These are phyloP conservation scores for Neogale vison DNA, from an alignment of 2,113 vertebrate genomes.

Conservation along the genomic window DNA sequence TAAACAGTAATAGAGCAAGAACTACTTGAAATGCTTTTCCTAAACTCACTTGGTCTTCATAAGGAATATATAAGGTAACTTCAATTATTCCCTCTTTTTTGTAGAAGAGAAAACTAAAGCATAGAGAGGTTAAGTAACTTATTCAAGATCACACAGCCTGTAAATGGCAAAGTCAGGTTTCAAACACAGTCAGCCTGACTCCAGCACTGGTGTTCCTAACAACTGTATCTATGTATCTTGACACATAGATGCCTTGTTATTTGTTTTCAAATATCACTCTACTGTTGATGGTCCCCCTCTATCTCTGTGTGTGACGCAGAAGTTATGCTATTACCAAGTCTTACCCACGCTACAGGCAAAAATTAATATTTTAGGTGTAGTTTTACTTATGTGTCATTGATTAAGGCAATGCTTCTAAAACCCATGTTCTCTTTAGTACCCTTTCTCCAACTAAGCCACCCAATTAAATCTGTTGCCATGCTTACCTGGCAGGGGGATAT, in stretches of 20 bases:
- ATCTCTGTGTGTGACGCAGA: neutral
- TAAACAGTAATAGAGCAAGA: neutral
- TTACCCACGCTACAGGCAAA: neutral
- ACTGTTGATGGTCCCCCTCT: neutral
- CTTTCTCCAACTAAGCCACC: slow-evolving; percentile 9
- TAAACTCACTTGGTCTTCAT: neutral
- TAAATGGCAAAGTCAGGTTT: neutral
- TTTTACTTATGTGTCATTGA: neutral
- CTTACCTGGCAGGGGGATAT: neutral
- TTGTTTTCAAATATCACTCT: neutral
- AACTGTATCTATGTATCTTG: neutral
- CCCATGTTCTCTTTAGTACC: neutral
- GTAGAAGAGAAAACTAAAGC: neutral
- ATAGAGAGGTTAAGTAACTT: neutral
- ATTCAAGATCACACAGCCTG: neutral
- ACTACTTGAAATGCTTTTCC: slow-evolving; percentile 11
- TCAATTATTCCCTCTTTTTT: neutral
- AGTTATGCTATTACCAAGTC: neutral
- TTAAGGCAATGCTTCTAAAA: neutral
- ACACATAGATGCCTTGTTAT: neutral
- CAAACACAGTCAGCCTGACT: neutral
- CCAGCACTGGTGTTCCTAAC: neutral
- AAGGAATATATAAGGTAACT: neutral
- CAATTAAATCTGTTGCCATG: slow-evolving; percentile 4
- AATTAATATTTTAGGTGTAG: neutral